Evolutionary conservation across 2,797 vertebrate genomes (phyloP), one percentile per base, ranked within the genome.

Genomic region (Bryconaethiops microstoma): DNA sequence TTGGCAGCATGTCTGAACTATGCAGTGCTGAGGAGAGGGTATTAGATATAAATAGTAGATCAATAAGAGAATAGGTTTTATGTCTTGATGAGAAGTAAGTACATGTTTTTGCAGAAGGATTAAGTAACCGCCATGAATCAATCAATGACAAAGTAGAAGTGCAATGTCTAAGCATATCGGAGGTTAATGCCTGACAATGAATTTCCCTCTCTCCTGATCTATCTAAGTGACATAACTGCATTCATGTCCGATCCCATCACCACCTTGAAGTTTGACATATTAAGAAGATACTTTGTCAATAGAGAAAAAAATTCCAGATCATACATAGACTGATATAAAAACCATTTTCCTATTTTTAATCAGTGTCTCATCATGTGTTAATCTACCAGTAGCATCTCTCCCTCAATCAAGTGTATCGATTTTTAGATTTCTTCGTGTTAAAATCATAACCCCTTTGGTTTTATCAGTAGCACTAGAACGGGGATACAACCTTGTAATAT

Each of bases 201-300:
- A 48, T 35, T 14, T 19, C 50, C 5, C 39, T 80, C 0, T 14
- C 2, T 7, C 50, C 78, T 29, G 70, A 80, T 25, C 71, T 74
- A 45, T 57, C 29, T 21, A 48, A 48, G 39, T 4, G 71, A 80
- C 62, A 80, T 80, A 7, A 67, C 71, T n/a, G 50, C 16, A 42
- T 80, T 80, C 70, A 80, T 74, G 42, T 74, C 50, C 13, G 40
- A 29, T 2, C 62, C 63, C 40, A 69, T 45, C 39, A 80, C 63
- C 14, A 80, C 10, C 19, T 75, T 52, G 50, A 7, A 80, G 16
- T 76, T 62, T 0, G 62, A 67, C 1, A 76, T 7, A 21, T 4
- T n/a, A 6, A 19, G 25, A 3, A 55, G 25, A 14, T 76, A 76
- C 2, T 7, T 40, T 19, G 25, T 21, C 4, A 77, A 9, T 67